A percentile compares a stretch with the other conserved stretches of the same genome.
Conservation (phyloP, 2,113 vertebrate genomes). For the Indri indri region DNA sequence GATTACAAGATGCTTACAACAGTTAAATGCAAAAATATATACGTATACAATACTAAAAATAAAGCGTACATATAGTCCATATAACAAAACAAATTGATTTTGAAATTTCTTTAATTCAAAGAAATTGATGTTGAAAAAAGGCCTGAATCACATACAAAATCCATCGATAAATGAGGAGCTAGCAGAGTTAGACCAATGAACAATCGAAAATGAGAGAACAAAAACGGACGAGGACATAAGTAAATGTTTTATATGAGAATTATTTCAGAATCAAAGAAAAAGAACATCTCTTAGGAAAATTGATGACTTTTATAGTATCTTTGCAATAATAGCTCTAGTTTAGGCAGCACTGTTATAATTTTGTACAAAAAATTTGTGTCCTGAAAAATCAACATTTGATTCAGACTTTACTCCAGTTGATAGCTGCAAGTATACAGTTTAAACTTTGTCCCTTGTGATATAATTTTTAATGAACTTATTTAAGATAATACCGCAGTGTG, state of each 20-base stretch:
- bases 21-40: not conserved
- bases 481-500: not conserved
- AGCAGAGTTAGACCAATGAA: not conserved
- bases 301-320: not conserved
- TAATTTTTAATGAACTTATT: not conserved
- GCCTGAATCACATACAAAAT: not conserved
- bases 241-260: not conserved
- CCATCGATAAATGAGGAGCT: not conserved
- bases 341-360: not conserved
- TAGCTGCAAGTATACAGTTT: not conserved
- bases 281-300: not conserved
- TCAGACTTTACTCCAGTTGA: not conserved
- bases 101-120: not conserved
- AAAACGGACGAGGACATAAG: not conserved
- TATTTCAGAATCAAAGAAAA: not conserved
- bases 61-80: not conserved
- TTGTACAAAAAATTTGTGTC: not conserved
- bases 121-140: not conserved
- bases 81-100: not conserved
- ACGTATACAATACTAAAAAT: not conserved
- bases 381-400: not conserved
- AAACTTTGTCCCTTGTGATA: not conserved
- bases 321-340: not conserved
- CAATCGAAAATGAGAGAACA: not conserved
- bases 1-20: not conserved